Evolutionary conservation across 2,888 invertebrate species (phyloP).

Genomic region (Falcaria lacertinaria): DNA sequence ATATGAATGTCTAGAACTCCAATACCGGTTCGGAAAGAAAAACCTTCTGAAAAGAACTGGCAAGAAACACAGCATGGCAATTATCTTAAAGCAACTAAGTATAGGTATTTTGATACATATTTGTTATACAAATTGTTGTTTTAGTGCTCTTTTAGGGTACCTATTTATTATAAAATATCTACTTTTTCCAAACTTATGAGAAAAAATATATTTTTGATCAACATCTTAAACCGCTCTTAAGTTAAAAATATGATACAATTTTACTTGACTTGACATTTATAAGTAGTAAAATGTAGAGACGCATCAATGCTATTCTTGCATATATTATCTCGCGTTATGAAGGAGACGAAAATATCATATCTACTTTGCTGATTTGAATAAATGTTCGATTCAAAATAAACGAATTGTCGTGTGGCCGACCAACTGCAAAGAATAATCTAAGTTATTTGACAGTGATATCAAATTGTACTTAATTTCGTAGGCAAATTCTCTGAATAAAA

Average conservation of each 20-base stretch:
- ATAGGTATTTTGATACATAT: no score
- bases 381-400: slow-evolving; percentile 28
- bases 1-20: no score
- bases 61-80: no score
- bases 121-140: no score
- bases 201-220: neutral
- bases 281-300: neutral
- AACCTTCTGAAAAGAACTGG: no score
- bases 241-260: no score
- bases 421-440: slow-evolving; percentile 27
- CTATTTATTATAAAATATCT: no score
- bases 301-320: slow-evolving; percentile 21
- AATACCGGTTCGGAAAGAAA: no score
- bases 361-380: slow-evolving; percentile 38
- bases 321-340: slow-evolving; percentile 14
- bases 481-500: slow-evolving; percentile 7
- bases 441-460: slow-evolving; percentile 31
- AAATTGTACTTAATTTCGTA: slow-evolving; percentile 20
- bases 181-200: no score
- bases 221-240: neutral
- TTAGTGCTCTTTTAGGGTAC: no score
- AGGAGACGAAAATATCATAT: slow-evolving; percentile 21
- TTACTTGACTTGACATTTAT: neutral
- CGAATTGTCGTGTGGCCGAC: slow-evolving; percentile 17
- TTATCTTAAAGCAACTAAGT: no score